Evolutionary conservation across 2,797 vertebrate genomes (phyloP), one percentile per base, ranked within the genome.

Genomic region (Malacoctenus gilli): DNA sequence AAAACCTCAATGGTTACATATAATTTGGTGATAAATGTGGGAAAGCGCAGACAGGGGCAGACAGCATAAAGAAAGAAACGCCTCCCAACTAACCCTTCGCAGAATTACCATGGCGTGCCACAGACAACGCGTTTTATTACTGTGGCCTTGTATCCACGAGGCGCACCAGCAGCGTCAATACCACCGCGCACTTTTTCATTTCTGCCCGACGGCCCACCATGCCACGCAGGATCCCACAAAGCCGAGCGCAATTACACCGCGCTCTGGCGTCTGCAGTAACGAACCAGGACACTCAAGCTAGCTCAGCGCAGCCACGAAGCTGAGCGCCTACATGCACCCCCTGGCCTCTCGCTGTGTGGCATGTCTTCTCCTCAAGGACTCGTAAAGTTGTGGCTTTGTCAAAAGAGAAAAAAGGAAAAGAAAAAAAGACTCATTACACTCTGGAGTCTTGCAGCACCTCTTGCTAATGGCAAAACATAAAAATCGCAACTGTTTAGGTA

Each of bases 161-260:
- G 30, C 44, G 36, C 14, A 22, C 30, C 21, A 37, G 23, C 22
- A 58, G n/a, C n/a, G n/a, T n/a, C n/a, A n/a, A n/a, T 37, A 28
- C 57, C 52, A 42, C n/a, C 50, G 20, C 20, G 28, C 53, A 42
- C 50, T 36, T 50, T 64, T 20, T 35, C 3, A 61, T 64, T 77
- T 59, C 4, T 32, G 68, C 60, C 71, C 48, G 72, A 66, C 81
- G 53, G 61, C 63, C 58, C 75, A 64, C 60, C 60, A 59, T 38
- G 20, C 68, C 43, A 78, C n/a, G 85, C 83, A 72, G 28, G 48
- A 83, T 78, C 83, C 82, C 81, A 65, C 88, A 85, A 88, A 88
- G 60, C 71, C 61, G 21, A 55, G 53, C 47, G 67, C 68, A 83
- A 87, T 89, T 90, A 84, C 69, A 68, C 56, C 75, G 63, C 3